Evolutionary conservation across 2,113 vertebrate genomes (phyloP).

Genomic region (Haplochromis vanheusdeni): DNA sequence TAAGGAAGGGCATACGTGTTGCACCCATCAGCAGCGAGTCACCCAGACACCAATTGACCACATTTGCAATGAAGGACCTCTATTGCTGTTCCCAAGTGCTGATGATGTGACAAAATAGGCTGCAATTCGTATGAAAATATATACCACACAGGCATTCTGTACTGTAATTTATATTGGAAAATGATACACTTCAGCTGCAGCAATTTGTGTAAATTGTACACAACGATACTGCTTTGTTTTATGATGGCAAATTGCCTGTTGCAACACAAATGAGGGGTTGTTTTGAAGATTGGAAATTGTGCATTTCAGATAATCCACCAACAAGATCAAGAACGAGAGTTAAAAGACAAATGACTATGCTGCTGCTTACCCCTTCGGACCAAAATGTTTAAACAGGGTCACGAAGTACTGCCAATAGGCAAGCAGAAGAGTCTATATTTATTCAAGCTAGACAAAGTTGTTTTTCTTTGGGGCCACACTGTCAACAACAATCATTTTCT

Average conservation of each 20-base stretch:
- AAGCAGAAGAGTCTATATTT: not conserved
- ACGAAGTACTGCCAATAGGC: not conserved
- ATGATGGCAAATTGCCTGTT: not conserved
- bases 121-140: not conserved
- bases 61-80: not conserved
- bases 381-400: not conserved
- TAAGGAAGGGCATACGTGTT: slow-evolving; percentile 27
- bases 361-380: not conserved
- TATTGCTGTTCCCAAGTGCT: not conserved
- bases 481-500: not conserved
- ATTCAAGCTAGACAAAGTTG: not conserved
- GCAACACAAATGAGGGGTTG: not conserved
- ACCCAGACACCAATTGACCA: not conserved
- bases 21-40: not conserved
- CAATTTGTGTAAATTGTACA: slow-evolving; percentile 4
- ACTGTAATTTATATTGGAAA: not conserved
- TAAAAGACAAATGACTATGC: not conserved
- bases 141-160: not conserved
- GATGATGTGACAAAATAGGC: not conserved
- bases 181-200: not conserved
- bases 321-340: not conserved
- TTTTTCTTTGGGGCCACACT: not conserved
- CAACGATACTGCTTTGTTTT: not conserved
- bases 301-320: not conserved
- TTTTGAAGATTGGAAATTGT: not conserved